Percentiles rank a stretch among this genome's conserved stretches.
Conservation (phyloP, 2,888 invertebrate genomes). For the Cantharis rufa region DNA sequence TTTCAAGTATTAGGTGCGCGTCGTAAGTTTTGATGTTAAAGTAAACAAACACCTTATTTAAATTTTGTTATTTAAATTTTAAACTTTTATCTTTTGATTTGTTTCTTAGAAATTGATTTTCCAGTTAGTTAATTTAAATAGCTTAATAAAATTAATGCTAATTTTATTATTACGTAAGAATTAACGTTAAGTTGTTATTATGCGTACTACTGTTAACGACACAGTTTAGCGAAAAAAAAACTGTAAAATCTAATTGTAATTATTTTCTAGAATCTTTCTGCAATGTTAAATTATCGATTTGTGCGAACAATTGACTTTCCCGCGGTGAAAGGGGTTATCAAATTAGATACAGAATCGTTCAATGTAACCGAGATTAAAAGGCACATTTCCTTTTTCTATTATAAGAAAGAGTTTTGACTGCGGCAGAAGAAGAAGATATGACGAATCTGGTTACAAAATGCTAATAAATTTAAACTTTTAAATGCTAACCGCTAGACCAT, state of each 20-base stretch:
- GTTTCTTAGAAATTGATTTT: neutral
- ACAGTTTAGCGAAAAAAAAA: neutral
- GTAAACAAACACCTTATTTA: neutral
- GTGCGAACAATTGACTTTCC: neutral
- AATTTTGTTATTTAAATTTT: neutral
- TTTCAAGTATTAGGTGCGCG: neutral
- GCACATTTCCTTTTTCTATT: too few relatives aligned
- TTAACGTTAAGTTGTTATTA: neutral
- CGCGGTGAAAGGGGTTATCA: neutral
- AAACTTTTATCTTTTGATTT: neutral
- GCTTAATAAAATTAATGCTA: neutral
- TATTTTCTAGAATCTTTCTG: neutral
- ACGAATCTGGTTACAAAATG: too few relatives aligned
- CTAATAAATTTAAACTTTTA: too few relatives aligned
- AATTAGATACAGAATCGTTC: too few relatives aligned
- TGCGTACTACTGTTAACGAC: neutral
- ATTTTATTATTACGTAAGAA: neutral
- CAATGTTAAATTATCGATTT: neutral
- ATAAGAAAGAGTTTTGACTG: too few relatives aligned
- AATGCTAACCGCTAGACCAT: too few relatives aligned
- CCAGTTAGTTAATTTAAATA: neutral
- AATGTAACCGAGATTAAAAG: too few relatives aligned
- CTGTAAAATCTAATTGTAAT: neutral
- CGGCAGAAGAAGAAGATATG: too few relatives aligned
- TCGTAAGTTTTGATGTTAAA: neutral